Percentiles rank a stretch among this genome's conserved stretches.
Conservation (phyloP, 2,797 vertebrate genomes). For the Diplodus sargus region DNA sequence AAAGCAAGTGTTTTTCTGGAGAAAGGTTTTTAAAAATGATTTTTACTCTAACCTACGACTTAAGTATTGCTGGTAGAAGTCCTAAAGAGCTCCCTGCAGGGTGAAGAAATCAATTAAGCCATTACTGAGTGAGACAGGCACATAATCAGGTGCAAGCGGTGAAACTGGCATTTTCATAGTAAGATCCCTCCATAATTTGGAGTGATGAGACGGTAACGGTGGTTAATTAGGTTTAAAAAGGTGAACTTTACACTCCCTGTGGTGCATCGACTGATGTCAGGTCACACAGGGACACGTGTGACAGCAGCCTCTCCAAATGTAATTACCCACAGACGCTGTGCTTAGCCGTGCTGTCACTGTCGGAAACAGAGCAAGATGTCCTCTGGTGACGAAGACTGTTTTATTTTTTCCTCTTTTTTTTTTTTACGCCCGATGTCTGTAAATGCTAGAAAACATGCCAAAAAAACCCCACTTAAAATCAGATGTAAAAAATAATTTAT, state of each 20-base stretch:
- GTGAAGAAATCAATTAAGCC: conserved; percentile 1
- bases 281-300: conserved; percentile 34
- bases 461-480: neutral
- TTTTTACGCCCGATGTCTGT: conserved; percentile 14
- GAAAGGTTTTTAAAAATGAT: neutral
- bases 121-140: conserved; percentile 1
- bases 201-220: conserved; percentile 8
- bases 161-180: conserved; percentile 20
- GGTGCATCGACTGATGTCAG: conserved; percentile 31
- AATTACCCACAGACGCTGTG: conserved; percentile 46
- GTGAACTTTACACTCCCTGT: conserved; percentile 30
- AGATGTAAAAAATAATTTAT: conserved; percentile 1
- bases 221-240: conserved; percentile 47
- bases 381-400: conserved; percentile 8
- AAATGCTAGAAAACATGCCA: conserved; percentile 10
- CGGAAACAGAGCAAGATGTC: conserved; percentile 40
- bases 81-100: neutral
- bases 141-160: neutral
- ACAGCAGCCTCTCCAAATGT: conserved; percentile 48
- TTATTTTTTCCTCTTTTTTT: neutral
- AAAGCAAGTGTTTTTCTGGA: neutral
- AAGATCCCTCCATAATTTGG: conserved; percentile 10
- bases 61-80: neutral
- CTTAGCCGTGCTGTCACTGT: conserved; percentile 22
- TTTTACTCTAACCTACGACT: neutral